phyloP scores from a whole-genome alignment of 1,140 invertebrate genomes.

The Brachionus angularis region DNA sequence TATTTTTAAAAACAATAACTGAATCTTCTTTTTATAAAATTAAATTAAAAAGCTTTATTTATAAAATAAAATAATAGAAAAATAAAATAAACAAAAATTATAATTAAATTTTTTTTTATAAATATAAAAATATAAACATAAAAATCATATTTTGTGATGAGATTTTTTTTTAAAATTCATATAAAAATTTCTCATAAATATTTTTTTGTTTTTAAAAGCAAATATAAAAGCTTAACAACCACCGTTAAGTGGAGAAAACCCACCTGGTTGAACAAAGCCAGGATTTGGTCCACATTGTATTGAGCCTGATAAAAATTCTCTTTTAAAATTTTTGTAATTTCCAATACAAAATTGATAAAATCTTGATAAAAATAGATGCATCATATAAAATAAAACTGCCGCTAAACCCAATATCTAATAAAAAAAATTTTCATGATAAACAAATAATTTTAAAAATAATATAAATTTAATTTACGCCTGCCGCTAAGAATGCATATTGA shows the following conservation, averaged over 20 bases:
- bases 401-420: conserved; percentile 5
- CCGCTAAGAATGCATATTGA: neutral
- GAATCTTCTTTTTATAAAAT: too few species aligned
- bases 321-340: conserved; percentile 26
- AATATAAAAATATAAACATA: too few species aligned
- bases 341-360: conserved; percentile 35
- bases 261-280: neutral
- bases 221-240: neutral
- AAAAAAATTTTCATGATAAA: neutral
- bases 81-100: too few species aligned
- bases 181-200: neutral
- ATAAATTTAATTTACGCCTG: neutral
- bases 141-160: too few species aligned
- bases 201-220: neutral
- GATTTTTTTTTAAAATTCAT: too few species aligned
- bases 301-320: conserved; percentile 18
- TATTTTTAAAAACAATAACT: too few species aligned
- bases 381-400: conserved; percentile 13
- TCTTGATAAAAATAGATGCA: conserved; percentile 29
- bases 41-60: too few species aligned
- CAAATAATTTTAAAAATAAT: neutral
- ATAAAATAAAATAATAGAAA: too few species aligned
- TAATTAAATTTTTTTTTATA: too few species aligned
- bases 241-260: neutral
- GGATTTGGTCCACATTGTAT: neutral